Conservation (phyloP, 2,113 vertebrate species). For the Solea senegalensis region DNA sequence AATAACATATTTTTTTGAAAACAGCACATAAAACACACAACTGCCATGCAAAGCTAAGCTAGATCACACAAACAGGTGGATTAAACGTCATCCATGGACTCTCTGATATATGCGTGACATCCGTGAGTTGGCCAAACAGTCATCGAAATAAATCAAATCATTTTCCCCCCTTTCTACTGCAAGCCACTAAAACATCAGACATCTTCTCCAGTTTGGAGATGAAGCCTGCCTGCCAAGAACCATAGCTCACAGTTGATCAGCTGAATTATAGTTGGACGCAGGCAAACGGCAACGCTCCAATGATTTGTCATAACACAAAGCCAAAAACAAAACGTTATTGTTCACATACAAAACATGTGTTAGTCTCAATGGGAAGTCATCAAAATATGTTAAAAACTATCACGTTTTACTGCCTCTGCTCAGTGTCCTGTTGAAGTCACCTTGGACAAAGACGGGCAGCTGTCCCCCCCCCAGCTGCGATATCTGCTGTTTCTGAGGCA, state of each 20-base stretch:
- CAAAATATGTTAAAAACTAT: slow-evolving; percentile 17
- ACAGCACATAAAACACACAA: slow-evolving; percentile 16
- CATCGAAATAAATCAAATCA: slow-evolving; percentile 36
- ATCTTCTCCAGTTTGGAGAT: slow-evolving; percentile 20
- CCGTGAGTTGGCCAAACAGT: not conserved
- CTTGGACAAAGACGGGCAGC: slow-evolving; percentile 53
- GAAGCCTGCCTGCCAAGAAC: slow-evolving; percentile 26
- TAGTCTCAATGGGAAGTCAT: slow-evolving; percentile 5
- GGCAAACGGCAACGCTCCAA: slow-evolving; percentile 10
- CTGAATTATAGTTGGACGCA: slow-evolving; percentile 19
- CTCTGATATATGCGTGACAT: slow-evolving; percentile 6
- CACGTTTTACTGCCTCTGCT: slow-evolving; percentile 1
- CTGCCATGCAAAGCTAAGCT: not conserved
- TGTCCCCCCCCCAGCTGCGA: slow-evolving; percentile 31
- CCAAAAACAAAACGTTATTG: slow-evolving; percentile 2
- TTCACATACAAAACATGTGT: slow-evolving; percentile 1
- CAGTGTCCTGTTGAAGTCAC: slow-evolving; percentile 58
- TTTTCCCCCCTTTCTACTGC: slow-evolving; percentile 32
- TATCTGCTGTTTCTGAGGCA: slow-evolving; percentile 29
- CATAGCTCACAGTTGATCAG: slow-evolving; percentile 23
- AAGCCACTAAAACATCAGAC: slow-evolving; percentile 22
- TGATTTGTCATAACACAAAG: slow-evolving; percentile 29
- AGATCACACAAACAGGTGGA: slow-evolving; percentile 32
- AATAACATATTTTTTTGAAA: slow-evolving; percentile 21
- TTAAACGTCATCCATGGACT: slow-evolving; percentile 29